These are phyloP conservation scores for Eulemur albifrons DNA, from an alignment of 2,797 vertebrate species.

Conservation along the genomic window DNA sequence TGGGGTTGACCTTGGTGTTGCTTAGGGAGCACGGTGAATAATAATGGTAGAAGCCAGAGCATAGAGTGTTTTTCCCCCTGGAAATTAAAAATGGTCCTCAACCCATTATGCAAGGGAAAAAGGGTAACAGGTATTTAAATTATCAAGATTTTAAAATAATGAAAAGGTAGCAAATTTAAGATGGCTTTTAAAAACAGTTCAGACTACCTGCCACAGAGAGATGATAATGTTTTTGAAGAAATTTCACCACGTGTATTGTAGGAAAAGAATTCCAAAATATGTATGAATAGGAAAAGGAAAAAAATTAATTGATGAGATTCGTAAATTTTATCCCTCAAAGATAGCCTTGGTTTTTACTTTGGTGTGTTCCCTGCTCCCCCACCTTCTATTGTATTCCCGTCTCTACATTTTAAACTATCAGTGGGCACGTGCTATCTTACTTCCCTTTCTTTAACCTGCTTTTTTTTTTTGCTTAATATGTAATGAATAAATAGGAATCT, in stretches of 20 bases:
- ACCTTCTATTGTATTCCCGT: neutral
- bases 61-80: neutral
- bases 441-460: neutral
- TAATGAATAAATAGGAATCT: neutral
- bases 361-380: fast-evolving
- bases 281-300: neutral
- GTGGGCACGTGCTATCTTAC: neutral
- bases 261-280: neutral
- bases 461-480: neutral
- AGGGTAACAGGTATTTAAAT: neutral
- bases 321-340: neutral
- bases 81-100: neutral
- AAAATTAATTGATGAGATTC: neutral
- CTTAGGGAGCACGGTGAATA: neutral
- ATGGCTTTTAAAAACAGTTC: neutral
- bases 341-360: neutral
- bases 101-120: neutral
- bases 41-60: neutral
- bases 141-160: neutral
- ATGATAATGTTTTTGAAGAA: neutral
- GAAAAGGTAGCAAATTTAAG: neutral
- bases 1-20: conserved; percentile 13
- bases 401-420: neutral
- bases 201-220: neutral
- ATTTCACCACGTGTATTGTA: neutral